Percentiles rank a stretch among this genome's conserved stretches.
Evolutionary conservation across 2,113 vertebrate species (phyloP).

Genomic region (Leptosomus discolor): DNA sequence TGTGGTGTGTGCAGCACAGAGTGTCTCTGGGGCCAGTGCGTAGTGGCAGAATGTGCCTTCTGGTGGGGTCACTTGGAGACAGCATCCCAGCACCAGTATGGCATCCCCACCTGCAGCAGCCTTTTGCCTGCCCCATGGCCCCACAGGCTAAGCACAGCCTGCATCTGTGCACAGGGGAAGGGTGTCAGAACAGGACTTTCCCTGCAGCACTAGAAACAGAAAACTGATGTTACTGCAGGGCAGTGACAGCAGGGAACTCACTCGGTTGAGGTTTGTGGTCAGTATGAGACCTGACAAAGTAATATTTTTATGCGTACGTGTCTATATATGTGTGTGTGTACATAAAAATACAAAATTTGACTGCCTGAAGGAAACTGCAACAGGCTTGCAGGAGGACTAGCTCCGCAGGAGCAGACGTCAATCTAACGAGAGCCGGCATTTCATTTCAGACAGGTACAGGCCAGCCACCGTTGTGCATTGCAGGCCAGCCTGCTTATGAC

Average conservation of each 20-base stretch:
- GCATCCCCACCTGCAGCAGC: not conserved
- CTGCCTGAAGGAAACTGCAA: not conserved
- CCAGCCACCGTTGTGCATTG: not conserved
- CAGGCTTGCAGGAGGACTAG: not conserved
- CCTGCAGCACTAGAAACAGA: not conserved
- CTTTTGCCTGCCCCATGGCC: too few species aligned
- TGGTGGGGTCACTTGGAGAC: not conserved
- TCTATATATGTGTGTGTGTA: accelerated
- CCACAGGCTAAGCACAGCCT: not conserved
- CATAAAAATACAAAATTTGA: not conserved
- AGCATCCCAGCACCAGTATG: not conserved
- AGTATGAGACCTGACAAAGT: not conserved
- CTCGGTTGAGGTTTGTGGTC: not conserved
- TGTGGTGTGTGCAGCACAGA: too few species aligned
- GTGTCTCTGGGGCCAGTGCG: accelerated
- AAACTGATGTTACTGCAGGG: not conserved
- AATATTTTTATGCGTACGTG: not conserved
- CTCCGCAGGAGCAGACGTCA: not conserved
- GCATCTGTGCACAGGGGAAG: accelerated
- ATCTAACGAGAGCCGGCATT: not conserved
- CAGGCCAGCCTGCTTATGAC: not conserved
- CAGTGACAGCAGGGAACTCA: not conserved
- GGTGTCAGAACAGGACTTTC: not conserved
- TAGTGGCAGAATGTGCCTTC: not conserved
- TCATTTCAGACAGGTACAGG: not conserved